Conservation (phyloP, 2,888 invertebrate species). For the Rapana venosa region DNA sequence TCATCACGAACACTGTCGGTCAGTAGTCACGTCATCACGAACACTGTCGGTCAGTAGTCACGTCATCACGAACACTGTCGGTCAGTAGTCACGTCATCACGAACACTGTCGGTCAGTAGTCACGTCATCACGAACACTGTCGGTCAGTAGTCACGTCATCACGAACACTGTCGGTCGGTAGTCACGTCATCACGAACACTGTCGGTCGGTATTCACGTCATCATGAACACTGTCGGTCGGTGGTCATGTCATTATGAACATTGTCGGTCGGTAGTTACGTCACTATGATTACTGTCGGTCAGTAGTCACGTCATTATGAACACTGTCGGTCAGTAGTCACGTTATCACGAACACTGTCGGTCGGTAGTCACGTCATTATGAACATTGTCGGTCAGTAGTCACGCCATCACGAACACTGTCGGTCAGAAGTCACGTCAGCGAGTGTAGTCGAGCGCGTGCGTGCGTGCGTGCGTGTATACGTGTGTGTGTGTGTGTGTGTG, state of each 20-base stretch:
- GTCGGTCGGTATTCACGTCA: not conserved
- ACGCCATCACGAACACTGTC: too few relatives aligned
- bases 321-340: too few relatives aligned
- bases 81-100: constrained; percentile 46
- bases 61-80: constrained; percentile 59
- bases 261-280: too few relatives aligned
- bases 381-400: too few relatives aligned
- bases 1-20: constrained; percentile 63
- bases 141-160: constrained; percentile 54
- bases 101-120: constrained; percentile 54
- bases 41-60: constrained; percentile 59
- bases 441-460: not conserved
- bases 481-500: not conserved
- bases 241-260: too few relatives aligned
- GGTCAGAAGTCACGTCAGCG: not conserved
- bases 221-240: too few relatives aligned
- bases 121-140: constrained; percentile 59
- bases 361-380: too few relatives aligned
- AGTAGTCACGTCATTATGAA: too few relatives aligned
- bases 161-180: constrained; percentile 60
- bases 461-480: not conserved
- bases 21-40: constrained; percentile 48
- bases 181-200: too few relatives aligned
- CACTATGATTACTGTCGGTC: too few relatives aligned
- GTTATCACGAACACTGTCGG: too few relatives aligned